Evolutionary conservation across 2,113 vertebrate genomes (phyloP).

Genomic region (Hippocampus mohnikei): DNA sequence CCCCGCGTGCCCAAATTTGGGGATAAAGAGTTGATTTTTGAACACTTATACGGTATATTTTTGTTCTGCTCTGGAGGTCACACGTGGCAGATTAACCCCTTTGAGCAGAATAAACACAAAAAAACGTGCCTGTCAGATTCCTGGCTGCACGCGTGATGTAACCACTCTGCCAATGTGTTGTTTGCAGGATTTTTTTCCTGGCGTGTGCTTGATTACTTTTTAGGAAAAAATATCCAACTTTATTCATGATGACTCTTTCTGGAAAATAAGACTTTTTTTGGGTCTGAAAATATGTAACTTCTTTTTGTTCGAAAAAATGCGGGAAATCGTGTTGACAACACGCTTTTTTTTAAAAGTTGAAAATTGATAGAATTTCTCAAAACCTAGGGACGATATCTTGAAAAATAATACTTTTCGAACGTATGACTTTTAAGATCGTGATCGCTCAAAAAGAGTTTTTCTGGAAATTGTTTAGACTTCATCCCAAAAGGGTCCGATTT

Average conservation of each 20-base stretch:
- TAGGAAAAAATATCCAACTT: not conserved
- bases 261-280: no score
- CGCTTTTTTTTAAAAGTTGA: no score
- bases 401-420: no score
- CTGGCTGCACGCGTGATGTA: conserved; percentile 26
- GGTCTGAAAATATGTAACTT: no score
- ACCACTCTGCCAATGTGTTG: conserved; percentile 14
- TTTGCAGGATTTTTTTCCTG: not conserved
- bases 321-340: no score
- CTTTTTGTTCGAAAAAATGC: no score
- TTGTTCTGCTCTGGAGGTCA: conserved; percentile 9
- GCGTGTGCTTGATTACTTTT: not conserved
- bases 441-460: no score
- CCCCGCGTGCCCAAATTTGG: not conserved
- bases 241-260: not conserved
- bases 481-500: no score
- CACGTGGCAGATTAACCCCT: conserved; percentile 25
- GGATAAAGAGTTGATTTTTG: not conserved
- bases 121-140: conserved; percentile 18
- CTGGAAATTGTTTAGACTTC: no score
- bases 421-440: no score
- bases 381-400: no score
- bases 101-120: conserved; percentile 30
- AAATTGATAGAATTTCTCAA: no score
- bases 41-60: not conserved